A percentile compares a stretch with the other conserved stretches of the same genome.
Conservation (phyloP, 2,113 vertebrate genomes). For the Atherinomorus stipes region DNA sequence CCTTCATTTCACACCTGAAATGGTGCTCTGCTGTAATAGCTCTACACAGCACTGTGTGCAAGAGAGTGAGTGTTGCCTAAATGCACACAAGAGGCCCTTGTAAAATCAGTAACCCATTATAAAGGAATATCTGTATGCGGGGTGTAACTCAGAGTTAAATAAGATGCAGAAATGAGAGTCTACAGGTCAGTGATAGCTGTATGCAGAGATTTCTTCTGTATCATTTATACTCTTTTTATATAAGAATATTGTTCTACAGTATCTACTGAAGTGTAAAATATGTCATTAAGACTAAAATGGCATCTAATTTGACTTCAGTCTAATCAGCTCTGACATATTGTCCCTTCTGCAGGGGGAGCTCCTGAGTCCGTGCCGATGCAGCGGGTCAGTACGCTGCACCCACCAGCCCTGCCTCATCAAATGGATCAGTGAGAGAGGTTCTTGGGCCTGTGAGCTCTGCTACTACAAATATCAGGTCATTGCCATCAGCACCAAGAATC, state of each 20-base stretch:
- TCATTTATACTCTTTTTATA: neutral
- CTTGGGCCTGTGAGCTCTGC: constrained; percentile 99
- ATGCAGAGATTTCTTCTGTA: constrained; percentile 23
- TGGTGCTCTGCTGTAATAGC: constrained; percentile 31
- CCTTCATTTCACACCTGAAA: constrained; percentile 61
- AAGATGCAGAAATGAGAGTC: constrained; percentile 6
- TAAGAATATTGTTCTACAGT: neutral
- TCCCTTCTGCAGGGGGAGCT: constrained; percentile 90
- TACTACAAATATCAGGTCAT: constrained; percentile 99
- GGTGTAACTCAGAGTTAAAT: constrained; percentile 28
- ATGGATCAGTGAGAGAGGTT: constrained; percentile 98
- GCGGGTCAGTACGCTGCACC: constrained; percentile 96
- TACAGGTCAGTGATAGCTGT: constrained; percentile 3
- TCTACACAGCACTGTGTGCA: constrained; percentile 17
- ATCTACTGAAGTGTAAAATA: neutral
- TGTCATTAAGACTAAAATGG: neutral
- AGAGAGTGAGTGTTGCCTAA: constrained; percentile 12
- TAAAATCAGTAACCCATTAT: constrained; percentile 46
- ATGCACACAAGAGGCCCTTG: constrained; percentile 22
- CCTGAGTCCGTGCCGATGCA: constrained; percentile 96
- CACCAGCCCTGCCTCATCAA: constrained; percentile 99
- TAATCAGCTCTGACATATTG: neutral
- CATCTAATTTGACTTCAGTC: neutral
- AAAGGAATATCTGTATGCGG: constrained; percentile 30
- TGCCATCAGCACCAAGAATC: constrained; percentile 99